A percentile compares a stretch with the other conserved stretches of the same genome.
These are phyloP conservation scores for Drosophila rufa DNA, from an alignment of 1,140 invertebrate species.

Conservation along the genomic window DNA sequence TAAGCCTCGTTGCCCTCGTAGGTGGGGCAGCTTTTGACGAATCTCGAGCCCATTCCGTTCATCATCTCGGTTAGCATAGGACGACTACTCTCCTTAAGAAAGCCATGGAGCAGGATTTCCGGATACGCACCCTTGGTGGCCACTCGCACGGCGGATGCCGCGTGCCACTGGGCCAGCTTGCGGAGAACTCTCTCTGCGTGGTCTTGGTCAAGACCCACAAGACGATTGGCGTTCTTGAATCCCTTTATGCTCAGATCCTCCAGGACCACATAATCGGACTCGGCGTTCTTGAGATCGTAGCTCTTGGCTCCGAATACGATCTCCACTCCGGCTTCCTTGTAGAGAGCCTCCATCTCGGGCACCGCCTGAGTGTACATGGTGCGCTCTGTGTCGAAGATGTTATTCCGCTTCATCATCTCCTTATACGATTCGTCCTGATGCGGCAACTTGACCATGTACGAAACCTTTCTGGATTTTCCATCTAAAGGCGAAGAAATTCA, in stretches of 20 bases:
- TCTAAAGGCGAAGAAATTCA: conserved; percentile 22
- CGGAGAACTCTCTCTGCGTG: conserved; percentile 85
- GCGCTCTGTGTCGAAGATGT: conserved; percentile 61
- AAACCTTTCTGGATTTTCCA: conserved; percentile 50
- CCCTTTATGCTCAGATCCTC: conserved; percentile 86
- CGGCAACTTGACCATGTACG: conserved; percentile 66
- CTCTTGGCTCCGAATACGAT: conserved; percentile 55
- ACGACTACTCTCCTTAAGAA: conserved; percentile 51
- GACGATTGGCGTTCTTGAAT: conserved; percentile 85
- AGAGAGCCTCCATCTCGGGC: conserved; percentile 71
- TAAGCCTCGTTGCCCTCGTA: conserved; percentile 56
- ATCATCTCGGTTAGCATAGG: conserved; percentile 47
- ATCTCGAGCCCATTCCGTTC: conserved; percentile 23
- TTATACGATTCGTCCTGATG: conserved; percentile 40
- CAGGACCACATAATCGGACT: conserved; percentile 82
- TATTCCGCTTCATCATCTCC: conserved; percentile 41
- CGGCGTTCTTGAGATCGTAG: conserved; percentile 51
- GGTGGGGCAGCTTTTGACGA: conserved; percentile 41
- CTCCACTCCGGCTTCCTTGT: conserved; percentile 71
- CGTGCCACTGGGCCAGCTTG: conserved; percentile 87
- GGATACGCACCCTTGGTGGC: conserved; percentile 85
- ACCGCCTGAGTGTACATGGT: conserved; percentile 59
- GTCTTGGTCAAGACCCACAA: conserved; percentile 86
- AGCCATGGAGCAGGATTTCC: conserved; percentile 7
- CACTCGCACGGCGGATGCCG: conserved; percentile 81